Base-by-base conservation (phyloP, 2,113 vertebrate species). In the Ictidomys tridecemlineatus region DNA sequence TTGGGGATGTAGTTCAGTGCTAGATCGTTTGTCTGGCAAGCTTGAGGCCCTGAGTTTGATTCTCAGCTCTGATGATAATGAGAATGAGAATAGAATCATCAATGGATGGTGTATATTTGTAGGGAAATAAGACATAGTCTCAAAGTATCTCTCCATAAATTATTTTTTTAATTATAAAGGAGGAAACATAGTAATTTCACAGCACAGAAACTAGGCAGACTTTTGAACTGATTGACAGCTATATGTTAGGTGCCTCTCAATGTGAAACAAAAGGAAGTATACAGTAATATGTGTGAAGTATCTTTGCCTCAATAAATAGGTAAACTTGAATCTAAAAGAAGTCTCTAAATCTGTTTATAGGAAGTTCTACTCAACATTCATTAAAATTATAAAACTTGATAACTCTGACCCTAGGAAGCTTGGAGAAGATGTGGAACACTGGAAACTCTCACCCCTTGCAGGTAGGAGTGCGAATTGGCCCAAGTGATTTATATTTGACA, bases 61-160 rank as follows among this genome's bases (percentile, higher is more conserved):
- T 24, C 12, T 34, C 30, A 84, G 8, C 17, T 37, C 48, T 73
- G 48, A 1, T 9, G 12, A 51, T 13, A 51, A 34, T 17, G 78
- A 78, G 28, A 24, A n/a, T 83, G 72, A 72, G n/a, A 70, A n/a
- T 18, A 56, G 8, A 53, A 34, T 14, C 32, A 16, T 42, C 26
- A 63, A 39, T 39, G 58, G 34, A 83, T 87, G 34, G 63, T 26
- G 39, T 85, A 90, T 77, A 0, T 82, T 48, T 85, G 70, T 24
- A 86, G 79, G 92, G 42, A 95, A 95, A 93, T 9, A 80, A 26
- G 24, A 80, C 53, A 90, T 32, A 42, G 51, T 63, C 13, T 92
- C n/a, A 78, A 82, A 78, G 28, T 67, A 67, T 73, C 72, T 90
- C n/a, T 4, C 45, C 45, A 85, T 18, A 58, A 58, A 58, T 58